Evolutionary conservation across 2,113 vertebrate genomes (phyloP).

Genomic region (Alectura lathami): DNA sequence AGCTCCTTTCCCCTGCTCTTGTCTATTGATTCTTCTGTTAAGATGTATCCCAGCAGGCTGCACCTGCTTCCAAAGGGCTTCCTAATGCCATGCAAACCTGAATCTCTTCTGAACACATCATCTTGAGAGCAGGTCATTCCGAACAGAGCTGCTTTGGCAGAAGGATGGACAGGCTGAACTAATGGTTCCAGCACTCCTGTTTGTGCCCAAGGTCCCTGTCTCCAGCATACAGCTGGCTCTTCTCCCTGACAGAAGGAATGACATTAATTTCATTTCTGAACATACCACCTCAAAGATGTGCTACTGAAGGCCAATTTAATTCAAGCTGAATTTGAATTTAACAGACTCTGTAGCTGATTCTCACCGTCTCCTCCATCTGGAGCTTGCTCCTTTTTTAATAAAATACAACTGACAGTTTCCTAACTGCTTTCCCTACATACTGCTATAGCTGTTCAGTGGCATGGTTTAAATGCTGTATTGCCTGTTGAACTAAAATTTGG

Average conservation of each 20-base stretch:
- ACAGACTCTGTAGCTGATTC: background rate
- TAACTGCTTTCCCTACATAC: background rate
- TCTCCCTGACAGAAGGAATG: background rate
- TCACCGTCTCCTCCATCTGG: background rate
- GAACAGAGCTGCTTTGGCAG: background rate
- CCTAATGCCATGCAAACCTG: background rate
- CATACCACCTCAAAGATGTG: background rate
- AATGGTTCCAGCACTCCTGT: background rate
- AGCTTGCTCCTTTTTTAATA: background rate
- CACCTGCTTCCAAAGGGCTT: background rate
- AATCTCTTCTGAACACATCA: background rate
- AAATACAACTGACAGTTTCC: background rate
- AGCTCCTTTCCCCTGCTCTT: background rate
- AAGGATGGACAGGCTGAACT: background rate
- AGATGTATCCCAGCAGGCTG: background rate
- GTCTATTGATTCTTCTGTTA: background rate
- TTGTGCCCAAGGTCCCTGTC: background rate
- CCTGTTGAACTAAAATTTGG: background rate
- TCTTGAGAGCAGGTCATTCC: background rate
- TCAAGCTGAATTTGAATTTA: background rate
- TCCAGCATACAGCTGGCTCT: rapidly evolving
- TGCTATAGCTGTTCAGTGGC: background rate
- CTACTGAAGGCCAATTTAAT: background rate
- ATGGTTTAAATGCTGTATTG: background rate
- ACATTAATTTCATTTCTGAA: background rate